phyloP scores from a whole-genome alignment of 2,888 invertebrate species.

The Netelia melanura region DNA sequence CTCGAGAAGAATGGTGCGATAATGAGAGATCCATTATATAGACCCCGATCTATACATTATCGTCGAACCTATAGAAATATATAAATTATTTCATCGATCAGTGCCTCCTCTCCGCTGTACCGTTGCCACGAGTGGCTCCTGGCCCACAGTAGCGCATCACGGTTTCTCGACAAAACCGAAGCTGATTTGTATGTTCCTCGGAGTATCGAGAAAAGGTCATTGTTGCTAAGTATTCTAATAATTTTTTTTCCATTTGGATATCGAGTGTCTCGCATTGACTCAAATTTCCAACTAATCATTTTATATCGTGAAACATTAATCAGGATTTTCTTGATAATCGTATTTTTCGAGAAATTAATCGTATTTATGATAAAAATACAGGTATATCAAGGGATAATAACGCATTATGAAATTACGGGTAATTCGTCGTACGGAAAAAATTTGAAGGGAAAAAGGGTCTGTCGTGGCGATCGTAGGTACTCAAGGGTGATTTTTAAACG shows the following conservation, averaged over 20 bases:
- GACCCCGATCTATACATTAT: slow-evolving; percentile 50
- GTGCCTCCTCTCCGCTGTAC: not conserved
- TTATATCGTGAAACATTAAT: too few species aligned
- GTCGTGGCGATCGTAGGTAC: not conserved
- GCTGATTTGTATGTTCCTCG: not conserved
- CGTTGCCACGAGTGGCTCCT: slow-evolving; percentile 6
- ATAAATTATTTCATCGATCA: slow-evolving; percentile 33
- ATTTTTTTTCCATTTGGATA: too few species aligned
- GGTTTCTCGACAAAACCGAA: not conserved
- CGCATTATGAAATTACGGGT: too few species aligned
- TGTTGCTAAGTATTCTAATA: too few species aligned
- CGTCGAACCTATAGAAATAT: slow-evolving; percentile 28
- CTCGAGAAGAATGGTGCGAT: slow-evolving; percentile 82
- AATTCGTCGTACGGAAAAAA: not conserved
- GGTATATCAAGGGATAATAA: too few species aligned
- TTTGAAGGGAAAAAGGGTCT: not conserved
- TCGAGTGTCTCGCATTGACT: too few species aligned
- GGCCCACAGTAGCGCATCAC: too few species aligned
- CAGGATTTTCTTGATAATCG: too few species aligned
- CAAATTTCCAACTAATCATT: too few species aligned
- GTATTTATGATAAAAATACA: too few species aligned
- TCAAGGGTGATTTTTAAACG: slow-evolving; percentile 4
- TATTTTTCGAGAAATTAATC: too few species aligned
- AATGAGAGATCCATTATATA: slow-evolving; percentile 81
- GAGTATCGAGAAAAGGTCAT: not conserved